Conservation (phyloP, 2,797 vertebrate species). For the Onychomys arenicola region DNA sequence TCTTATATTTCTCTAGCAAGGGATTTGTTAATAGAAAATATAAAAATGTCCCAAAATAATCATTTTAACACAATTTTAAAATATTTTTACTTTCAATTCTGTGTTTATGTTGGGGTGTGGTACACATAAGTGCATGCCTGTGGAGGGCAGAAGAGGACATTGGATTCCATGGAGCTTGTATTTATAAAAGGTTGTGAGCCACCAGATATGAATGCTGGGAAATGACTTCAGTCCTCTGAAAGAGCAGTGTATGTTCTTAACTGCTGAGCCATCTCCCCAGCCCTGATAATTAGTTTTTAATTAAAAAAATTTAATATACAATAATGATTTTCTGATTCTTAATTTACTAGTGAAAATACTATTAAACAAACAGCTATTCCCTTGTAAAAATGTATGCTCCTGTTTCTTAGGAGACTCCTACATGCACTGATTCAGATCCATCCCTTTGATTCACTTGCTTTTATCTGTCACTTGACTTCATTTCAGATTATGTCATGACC, state of each 20-base stretch:
- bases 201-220: background rate
- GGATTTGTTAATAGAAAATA: background rate
- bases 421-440: background rate
- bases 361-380: background rate
- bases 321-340: background rate
- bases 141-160: background rate
- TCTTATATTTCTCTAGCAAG: background rate
- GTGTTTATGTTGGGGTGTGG: background rate
- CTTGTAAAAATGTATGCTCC: background rate
- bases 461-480: constrained; percentile 10
- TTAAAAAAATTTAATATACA: background rate
- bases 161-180: too few species aligned
- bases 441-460: background rate
- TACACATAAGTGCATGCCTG: background rate
- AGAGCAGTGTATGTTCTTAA: background rate
- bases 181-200: background rate
- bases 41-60: background rate
- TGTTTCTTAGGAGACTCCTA: background rate
- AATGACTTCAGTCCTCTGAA: background rate
- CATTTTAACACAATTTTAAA: background rate
- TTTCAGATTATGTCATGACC: constrained; percentile 7
- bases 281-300: background rate
- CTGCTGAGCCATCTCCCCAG: background rate
- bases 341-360: constrained; percentile 27
- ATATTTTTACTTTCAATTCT: background rate